Evolutionary conservation across 2,113 vertebrate genomes (phyloP), one percentile per base, ranked within the genome.

Genomic region (Trichomycterus rosablanca): DNA sequence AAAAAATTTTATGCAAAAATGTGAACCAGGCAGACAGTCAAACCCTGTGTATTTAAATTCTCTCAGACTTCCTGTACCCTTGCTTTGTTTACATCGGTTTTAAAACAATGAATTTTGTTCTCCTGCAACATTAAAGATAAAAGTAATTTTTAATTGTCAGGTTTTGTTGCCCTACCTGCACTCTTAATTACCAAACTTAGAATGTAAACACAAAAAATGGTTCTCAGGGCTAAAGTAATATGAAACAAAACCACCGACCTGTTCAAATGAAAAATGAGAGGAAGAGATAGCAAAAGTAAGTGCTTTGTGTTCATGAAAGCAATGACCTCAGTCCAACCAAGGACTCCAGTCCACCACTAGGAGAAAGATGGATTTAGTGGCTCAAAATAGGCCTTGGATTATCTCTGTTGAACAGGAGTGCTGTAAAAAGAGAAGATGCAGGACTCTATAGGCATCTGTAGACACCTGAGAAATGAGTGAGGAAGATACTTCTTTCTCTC

Each of bases 401-500:
- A 89, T 89, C 86, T 89, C 80, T 74, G 60, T 68, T 53, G 76
- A 75, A 60, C 85, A 87, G 83, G 58, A 83, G 83, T 63, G 46
- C 59, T 64, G 45, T 75, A 80, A 81, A 81, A 86, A 82, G 75
- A 73, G 75, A 83, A 72, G 74, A 77, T 67, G 50, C 53, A 20
- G 59, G 76, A 74, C 77, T 50, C 74, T 44, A 43, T 50, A 78
- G n/a, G 77, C 80, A 79, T 83, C 76, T 78, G 75, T 44, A 76
- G 67, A 70, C 67, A 68, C 76, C 64, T 86, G 86, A 89, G 84
- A 87, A 87, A 89, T 84, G 83, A 86, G 81, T 65, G 49, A 67
- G 74, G 18, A 42, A 77, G 83, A 88, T 84, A 81, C 81, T 83
- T 83, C 85, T 87, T 84, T 81, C 82, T 73, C 81, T 84, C 84